Conservation (phyloP, 2,797 vertebrate species). For the Pipistrellus kuhlii region DNA sequence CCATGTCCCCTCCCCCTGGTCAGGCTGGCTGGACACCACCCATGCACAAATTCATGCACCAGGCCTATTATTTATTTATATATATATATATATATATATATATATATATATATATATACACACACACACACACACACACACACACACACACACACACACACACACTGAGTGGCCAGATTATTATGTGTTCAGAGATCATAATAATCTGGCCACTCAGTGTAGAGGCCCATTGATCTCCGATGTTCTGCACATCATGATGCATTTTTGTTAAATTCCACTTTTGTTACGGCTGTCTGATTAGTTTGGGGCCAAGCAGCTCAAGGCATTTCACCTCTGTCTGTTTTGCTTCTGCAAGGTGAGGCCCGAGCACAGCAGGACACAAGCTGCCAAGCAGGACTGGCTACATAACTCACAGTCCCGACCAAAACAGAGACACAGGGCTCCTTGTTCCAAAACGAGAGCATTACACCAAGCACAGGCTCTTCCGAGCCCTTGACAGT, state of each 20-base stretch:
- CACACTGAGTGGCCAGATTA: no score
- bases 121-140: no score
- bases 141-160: no score
- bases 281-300: not conserved
- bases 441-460: not conserved
- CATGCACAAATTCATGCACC: no score
- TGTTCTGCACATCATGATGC: not conserved
- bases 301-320: not conserved
- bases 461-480: not conserved
- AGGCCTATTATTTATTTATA: no score
- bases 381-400: not conserved
- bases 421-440: not conserved
- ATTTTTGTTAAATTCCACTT: conserved; percentile 13
- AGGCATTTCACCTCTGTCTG: not conserved
- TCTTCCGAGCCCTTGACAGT: not conserved
- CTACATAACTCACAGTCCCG: not conserved
- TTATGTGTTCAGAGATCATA: no score
- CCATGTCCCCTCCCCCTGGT: no score
- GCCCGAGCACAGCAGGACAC: not conserved
- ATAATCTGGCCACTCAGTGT: no score
- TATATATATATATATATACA: no score
- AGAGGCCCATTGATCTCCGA: not conserved
- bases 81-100: no score
- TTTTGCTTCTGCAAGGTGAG: not conserved
- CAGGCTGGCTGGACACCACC: no score